A percentile compares a stretch with the other conserved stretches of the same genome.
Conservation (phyloP, 2,113 vertebrate genomes). For the Dolichotis patagonum region DNA sequence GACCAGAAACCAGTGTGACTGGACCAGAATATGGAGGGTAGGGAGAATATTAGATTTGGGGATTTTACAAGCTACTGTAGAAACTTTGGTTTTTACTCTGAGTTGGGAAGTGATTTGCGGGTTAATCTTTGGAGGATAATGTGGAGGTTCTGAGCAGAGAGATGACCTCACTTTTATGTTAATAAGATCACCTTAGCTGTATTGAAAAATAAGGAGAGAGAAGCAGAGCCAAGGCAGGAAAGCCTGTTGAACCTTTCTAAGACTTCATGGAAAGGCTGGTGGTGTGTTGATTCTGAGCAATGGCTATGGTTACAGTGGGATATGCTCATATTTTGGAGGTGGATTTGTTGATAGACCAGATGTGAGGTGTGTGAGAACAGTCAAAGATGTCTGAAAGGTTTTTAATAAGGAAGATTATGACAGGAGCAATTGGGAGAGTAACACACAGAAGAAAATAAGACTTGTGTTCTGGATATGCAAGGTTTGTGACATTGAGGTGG, state of each 20-base stretch:
- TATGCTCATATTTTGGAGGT: not conserved
- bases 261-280: not conserved
- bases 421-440: not conserved
- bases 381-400: not conserved
- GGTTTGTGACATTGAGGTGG: not conserved
- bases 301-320: not conserved
- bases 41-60: not conserved
- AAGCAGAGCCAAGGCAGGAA: not conserved
- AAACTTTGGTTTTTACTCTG: not conserved
- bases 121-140: not conserved
- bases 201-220: not conserved
- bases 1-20: not conserved
- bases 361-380: not conserved
- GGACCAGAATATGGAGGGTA: not conserved
- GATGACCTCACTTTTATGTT: not conserved
- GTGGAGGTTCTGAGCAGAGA: not conserved
- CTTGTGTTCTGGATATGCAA: not conserved
- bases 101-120: not conserved
- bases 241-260: not conserved
- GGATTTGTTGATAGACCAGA: not conserved
- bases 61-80: not conserved
- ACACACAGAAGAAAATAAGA: not conserved
- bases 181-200: not conserved
- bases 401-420: not conserved
- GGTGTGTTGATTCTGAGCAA: not conserved